A percentile compares a stretch with the other conserved stretches of the same genome.
These are phyloP conservation scores for Paratrypauchen microcephalus DNA, from an alignment of 2,797 vertebrate species.

Conservation along the genomic window DNA sequence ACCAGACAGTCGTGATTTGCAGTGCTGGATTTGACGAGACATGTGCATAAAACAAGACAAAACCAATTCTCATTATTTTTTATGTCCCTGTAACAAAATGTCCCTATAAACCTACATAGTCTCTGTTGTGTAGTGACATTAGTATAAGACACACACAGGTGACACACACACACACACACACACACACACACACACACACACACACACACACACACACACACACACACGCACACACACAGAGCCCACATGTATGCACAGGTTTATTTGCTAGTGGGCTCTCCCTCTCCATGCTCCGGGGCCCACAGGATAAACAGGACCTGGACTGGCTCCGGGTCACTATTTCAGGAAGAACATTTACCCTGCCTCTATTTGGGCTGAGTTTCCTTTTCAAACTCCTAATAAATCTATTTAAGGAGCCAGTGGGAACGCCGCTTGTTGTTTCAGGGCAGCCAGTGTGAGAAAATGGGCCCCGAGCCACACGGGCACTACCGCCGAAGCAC, in stretches of 20 bases:
- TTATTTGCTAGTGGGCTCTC: constrained; percentile 40
- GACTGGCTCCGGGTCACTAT: constrained; percentile 56
- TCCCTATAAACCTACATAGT: neutral
- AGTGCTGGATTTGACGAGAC: too few species aligned
- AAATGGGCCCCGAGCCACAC: constrained; percentile 26
- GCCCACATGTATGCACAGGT: constrained; percentile 9
- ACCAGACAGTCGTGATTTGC: too few species aligned
- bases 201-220: neutral
- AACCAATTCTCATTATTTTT: neutral
- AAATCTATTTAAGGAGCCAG: constrained; percentile 67
- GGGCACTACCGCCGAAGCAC: constrained; percentile 32
- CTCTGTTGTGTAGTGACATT: neutral
- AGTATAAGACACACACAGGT: neutral
- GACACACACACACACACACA: neutral
- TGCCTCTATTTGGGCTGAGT: constrained; percentile 69
- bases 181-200: neutral
- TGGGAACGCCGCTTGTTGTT: constrained; percentile 60
- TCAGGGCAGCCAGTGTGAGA: constrained; percentile 48
- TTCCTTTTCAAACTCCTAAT: constrained; percentile 70
- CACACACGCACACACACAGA: neutral
- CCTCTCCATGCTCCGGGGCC: constrained; percentile 45
- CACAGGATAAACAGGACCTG: constrained; percentile 47
- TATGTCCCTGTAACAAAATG: neutral
- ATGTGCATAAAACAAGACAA: neutral
- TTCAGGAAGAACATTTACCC: constrained; percentile 63